Percentiles rank a stretch among this genome's conserved stretches.
Evolutionary conservation across 2,113 vertebrate species (phyloP).

Genomic region (Coturnix japonica): DNA sequence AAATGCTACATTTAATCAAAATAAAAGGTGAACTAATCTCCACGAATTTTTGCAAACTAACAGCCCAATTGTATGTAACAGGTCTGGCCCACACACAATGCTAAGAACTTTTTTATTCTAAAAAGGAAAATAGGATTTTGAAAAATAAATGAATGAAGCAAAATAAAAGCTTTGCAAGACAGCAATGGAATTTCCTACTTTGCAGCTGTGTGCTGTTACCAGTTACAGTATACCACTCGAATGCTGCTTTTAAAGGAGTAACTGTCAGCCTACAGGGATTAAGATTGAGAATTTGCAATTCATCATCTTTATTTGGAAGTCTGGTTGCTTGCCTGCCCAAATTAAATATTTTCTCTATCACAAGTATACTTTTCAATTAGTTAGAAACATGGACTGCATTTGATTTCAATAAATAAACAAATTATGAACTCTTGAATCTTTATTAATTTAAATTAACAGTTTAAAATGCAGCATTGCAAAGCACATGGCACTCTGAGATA

Average conservation of each 20-base stretch:
- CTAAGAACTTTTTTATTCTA: conserved; percentile 13
- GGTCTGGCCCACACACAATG: neutral
- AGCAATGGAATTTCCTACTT: conserved; percentile 70
- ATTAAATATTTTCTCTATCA: conserved; percentile 76
- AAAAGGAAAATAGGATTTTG: conserved; percentile 59
- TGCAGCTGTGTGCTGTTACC: conserved; percentile 76
- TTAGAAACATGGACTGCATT: conserved; percentile 69
- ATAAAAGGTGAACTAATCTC: neutral
- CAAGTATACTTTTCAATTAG: conserved; percentile 70
- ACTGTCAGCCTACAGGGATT: conserved; percentile 77
- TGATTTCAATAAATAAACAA: conserved; percentile 71
- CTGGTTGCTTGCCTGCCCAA: conserved; percentile 70
- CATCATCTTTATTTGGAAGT: conserved; percentile 79
- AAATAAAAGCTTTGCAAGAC: conserved; percentile 73
- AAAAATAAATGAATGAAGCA: conserved; percentile 72
- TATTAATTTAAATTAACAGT: conserved; percentile 67
- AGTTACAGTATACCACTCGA: conserved; percentile 78
- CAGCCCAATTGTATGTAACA: neutral
- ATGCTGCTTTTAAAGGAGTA: conserved; percentile 77
- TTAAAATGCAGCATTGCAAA: conserved; percentile 68
- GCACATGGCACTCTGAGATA: conserved; percentile 54
- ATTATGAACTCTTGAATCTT: conserved; percentile 64
- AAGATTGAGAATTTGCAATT: conserved; percentile 80
- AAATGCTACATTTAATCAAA: neutral
- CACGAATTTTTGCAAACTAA: neutral